Evolutionary conservation across 2,888 invertebrate species (phyloP), one percentile per base, ranked within the genome.

Genomic region (Diarsia brunnea): DNA sequence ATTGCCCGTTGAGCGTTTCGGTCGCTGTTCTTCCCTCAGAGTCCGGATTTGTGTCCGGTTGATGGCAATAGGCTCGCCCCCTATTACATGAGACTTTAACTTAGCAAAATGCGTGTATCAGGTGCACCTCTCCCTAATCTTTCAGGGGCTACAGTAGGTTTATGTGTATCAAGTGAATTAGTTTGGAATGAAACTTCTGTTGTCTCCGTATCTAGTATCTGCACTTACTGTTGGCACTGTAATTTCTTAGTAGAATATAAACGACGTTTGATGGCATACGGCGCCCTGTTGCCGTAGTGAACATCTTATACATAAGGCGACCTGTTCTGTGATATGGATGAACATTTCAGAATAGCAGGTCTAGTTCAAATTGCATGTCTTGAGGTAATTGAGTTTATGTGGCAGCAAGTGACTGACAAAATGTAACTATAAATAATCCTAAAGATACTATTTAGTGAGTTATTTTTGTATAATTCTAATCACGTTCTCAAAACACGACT

Each of bases 191-290:
- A 5, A 49, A 2, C 60, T 82, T 65, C 78, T 82, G 67, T 10
- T 38, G 8, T 43, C 21, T 31, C 12, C 4, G 4, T 8, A n/a
- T 1, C 10, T n/a, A 2, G 24, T n/a, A 19, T 45, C 0, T 64
- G 58, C 67, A 68, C 72, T 77, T 69, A 69, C 55, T 70, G 63
- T 70, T 68, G 53, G 78, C 70, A 68, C 60, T 78, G 73, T 73
- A 73, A 81, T 81, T 81, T 81, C 81, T 81, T 73, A 73, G 78
- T 55, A 60, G 67, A 82, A 78, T 82, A 73, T 78, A 78, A 82
- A 82, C 73, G 73, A 81, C 68, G 78, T 64, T 69, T 69, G 73
- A 81, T 81, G 67, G 66, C 10, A 70, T 31, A 64, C 47, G 55
- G 49, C 67, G 77, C 66, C 77, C 72, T 58, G 82, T 73, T 38